phyloP scores from a whole-genome alignment of 2,888 invertebrate species.

The Axea sp. region DNA sequence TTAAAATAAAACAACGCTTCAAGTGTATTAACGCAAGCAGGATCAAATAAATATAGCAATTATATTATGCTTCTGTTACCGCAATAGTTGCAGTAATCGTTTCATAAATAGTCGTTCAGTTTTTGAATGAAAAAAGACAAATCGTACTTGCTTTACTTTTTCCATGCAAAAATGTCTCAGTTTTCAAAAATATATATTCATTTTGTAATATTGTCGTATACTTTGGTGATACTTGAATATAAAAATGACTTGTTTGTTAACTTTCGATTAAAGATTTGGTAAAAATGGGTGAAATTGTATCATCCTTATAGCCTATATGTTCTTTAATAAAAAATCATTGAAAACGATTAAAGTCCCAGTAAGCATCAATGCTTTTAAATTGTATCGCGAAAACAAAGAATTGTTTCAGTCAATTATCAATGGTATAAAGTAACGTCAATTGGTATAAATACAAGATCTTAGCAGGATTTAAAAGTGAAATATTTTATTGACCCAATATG shows the following conservation, averaged over 20 bases:
- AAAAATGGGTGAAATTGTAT: conserved; percentile 34
- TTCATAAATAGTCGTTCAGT: conserved; percentile 18
- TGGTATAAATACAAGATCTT: no score
- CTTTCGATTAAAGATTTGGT: conserved; percentile 44
- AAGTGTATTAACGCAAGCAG: conserved; percentile 60
- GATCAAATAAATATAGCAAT: conserved; percentile 66
- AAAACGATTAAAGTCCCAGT: no score
- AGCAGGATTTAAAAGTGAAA: no score
- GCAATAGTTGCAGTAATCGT: conserved; percentile 42
- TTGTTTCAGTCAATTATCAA: no score
- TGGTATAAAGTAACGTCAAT: no score
- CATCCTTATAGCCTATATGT: no score
- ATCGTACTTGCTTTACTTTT: neutral
- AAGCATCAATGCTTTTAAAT: no score
- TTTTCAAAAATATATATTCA: conserved; percentile 23
- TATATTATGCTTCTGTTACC: conserved; percentile 69
- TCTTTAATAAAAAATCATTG: no score
- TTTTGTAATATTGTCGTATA: conserved; percentile 61
- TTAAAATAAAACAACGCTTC: conserved; percentile 59
- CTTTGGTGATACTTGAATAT: conserved; percentile 69
- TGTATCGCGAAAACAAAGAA: no score
- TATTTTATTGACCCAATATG: no score
- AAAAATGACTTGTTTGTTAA: conserved; percentile 57
- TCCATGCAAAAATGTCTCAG: neutral
- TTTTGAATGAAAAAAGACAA: conserved; percentile 21